These are phyloP conservation scores for Rapana venosa DNA, from an alignment of 2,888 invertebrate genomes.

Conservation along the genomic window DNA sequence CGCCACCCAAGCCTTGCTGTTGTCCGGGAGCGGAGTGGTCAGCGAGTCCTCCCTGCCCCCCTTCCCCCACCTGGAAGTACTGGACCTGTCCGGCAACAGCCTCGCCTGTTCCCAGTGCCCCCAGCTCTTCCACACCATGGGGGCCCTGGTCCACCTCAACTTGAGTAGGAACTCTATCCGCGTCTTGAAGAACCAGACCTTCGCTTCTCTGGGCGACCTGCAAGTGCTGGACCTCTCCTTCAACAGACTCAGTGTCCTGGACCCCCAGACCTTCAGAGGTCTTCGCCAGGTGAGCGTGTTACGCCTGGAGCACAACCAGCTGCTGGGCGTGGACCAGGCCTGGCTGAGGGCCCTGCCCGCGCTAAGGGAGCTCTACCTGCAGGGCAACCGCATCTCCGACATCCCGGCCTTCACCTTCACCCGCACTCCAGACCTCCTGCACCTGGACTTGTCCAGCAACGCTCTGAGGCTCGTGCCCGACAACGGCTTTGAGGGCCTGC, in stretches of 20 bases:
- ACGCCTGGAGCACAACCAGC: slow-evolving; percentile 74
- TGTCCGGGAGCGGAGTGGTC: slow-evolving; percentile 71
- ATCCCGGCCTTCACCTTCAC: slow-evolving; percentile 90
- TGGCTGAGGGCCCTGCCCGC: slow-evolving; percentile 81
- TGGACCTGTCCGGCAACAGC: slow-evolving; percentile 87
- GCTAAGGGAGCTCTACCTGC: slow-evolving; percentile 82
- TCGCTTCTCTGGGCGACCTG: slow-evolving; percentile 74
- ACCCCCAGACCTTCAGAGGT: slow-evolving; percentile 87
- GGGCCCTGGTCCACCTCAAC: slow-evolving; percentile 87
- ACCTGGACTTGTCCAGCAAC: slow-evolving; percentile 89
- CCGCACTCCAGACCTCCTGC: slow-evolving; percentile 89
- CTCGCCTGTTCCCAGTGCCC: slow-evolving; percentile 84
- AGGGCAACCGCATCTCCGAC: slow-evolving; percentile 84
- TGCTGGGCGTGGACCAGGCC: slow-evolving; percentile 77
- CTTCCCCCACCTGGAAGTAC: slow-evolving; percentile 85
- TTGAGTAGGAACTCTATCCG: slow-evolving; percentile 89
- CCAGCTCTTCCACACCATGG: slow-evolving; percentile 91
- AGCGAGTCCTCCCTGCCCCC: slow-evolving; percentile 69
- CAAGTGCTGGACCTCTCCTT: slow-evolving; percentile 90
- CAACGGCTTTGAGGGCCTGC: slow-evolving; percentile 52
- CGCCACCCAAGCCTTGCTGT: slow-evolving; percentile 73
- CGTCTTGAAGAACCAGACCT: slow-evolving; percentile 78
- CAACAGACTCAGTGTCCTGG: slow-evolving; percentile 87
- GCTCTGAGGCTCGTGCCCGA: slow-evolving; percentile 50
- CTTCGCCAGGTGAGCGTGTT: slow-evolving; percentile 82